phyloP scores from a whole-genome alignment of 2,113 vertebrate species.

The Solenodon paradoxus region DNA sequence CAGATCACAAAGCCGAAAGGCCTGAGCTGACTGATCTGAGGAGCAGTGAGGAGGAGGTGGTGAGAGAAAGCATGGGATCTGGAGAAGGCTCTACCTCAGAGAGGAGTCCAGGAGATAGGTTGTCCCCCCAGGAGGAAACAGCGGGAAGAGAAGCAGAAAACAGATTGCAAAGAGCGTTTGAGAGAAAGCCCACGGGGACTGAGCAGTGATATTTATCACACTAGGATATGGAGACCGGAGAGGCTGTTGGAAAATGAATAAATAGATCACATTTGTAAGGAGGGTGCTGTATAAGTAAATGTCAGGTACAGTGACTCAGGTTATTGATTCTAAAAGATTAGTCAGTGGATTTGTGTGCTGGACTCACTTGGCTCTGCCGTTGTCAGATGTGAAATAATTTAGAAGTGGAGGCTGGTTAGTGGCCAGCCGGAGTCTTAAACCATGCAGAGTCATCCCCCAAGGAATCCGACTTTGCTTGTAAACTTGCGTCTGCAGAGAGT shows the following conservation, averaged over 20 bases:
- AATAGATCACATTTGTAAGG: background rate
- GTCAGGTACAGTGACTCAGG: conserved; percentile 42
- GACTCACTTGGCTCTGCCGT: background rate
- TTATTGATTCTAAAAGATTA: conserved; percentile 40
- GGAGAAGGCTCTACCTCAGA: background rate
- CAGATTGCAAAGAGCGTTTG: background rate
- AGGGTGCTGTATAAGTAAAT: conserved; percentile 1
- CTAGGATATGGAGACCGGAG: background rate
- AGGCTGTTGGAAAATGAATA: background rate
- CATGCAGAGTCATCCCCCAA: background rate
- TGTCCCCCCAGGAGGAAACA: background rate
- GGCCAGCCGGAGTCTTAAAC: background rate
- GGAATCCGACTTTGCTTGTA: background rate
- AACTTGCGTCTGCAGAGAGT: background rate
- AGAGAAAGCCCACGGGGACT: background rate
- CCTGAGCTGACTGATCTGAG: background rate
- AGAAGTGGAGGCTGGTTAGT: fast-evolving
- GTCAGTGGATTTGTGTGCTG: background rate
- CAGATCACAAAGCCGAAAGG: background rate
- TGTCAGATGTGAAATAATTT: background rate
- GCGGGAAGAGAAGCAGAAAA: background rate
- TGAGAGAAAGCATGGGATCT: background rate
- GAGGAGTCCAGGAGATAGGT: background rate
- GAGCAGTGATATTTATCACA: background rate
- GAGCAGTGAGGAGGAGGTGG: fast-evolving